Evolutionary conservation across 2,797 vertebrate genomes (phyloP).

Genomic region (Enteromius thamalakanensis): DNA sequence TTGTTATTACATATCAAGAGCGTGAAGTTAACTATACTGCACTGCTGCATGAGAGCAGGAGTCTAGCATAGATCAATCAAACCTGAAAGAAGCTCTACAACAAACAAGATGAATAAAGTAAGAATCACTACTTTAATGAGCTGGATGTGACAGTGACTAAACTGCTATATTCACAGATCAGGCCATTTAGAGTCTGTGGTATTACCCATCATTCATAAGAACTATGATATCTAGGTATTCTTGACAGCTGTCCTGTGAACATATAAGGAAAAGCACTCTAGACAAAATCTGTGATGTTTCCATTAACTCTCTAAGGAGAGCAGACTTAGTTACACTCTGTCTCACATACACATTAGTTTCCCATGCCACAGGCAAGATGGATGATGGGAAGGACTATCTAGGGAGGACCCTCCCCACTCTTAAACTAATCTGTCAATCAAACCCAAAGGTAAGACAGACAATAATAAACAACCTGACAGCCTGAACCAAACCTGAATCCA

Average conservation of each 20-base stretch:
- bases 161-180: background rate
- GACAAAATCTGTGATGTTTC: slow-evolving; percentile 47
- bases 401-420: slow-evolving; percentile 18
- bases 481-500: background rate
- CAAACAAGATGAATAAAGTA: background rate
- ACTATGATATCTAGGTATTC: background rate
- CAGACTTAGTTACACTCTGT: slow-evolving; percentile 36
- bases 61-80: slow-evolving; percentile 1
- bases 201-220: slow-evolving; percentile 4
- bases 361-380: slow-evolving; percentile 58
- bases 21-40: slow-evolving; percentile 39
- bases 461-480: slow-evolving; percentile 6
- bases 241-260: background rate
- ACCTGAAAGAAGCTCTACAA: background rate
- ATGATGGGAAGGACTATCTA: slow-evolving; percentile 42
- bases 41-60: background rate
- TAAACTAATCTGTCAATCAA: slow-evolving; percentile 53
- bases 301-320: slow-evolving; percentile 44
- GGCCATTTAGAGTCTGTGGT: background rate
- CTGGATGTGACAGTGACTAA: background rate
- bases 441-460: slow-evolving; percentile 6
- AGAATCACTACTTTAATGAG: background rate
- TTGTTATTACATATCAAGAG: slow-evolving; percentile 55
- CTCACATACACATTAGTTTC: slow-evolving; percentile 35
- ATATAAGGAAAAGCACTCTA: slow-evolving; percentile 11